Conservation (phyloP, 1,140 invertebrate genomes). For the Calephelis nemesis region DNA sequence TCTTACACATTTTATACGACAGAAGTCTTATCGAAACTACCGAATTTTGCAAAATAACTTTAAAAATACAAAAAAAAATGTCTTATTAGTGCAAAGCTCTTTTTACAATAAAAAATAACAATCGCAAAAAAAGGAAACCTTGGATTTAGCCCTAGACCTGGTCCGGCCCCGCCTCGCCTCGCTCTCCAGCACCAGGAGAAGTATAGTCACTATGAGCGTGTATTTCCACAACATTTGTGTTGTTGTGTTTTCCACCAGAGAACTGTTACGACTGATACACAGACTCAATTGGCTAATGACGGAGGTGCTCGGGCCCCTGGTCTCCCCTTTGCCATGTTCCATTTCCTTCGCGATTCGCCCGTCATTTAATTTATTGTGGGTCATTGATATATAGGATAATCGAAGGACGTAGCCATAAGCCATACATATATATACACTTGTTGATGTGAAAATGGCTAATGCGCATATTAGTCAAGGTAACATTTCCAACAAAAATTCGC, state of each 20-base stretch:
- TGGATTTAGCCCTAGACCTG: slow-evolving; percentile 85
- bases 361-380: slow-evolving; percentile 26
- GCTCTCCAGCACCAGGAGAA: slow-evolving; percentile 47
- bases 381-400: slow-evolving; percentile 31
- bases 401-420: slow-evolving; percentile 14
- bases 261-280: slow-evolving; percentile 36
- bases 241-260: slow-evolving; percentile 7
- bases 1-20: too few species aligned
- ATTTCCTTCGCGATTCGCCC: slow-evolving; percentile 59
- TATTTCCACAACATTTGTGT: slow-evolving; percentile 49
- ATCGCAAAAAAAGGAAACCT: slow-evolving; percentile 52
- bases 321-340: slow-evolving; percentile 50
- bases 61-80: not conserved
- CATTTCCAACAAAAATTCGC: too few species aligned
- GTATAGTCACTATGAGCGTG: slow-evolving; percentile 20
- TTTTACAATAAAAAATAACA: not conserved
- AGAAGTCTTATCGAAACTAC: too few species aligned
- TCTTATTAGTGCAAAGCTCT: not conserved
- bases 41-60: too few species aligned
- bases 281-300: slow-evolving; percentile 65
- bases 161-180: slow-evolving; percentile 81
- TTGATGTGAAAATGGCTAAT: not conserved
- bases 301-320: slow-evolving; percentile 55
- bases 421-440: not conserved
- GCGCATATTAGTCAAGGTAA: not conserved